phyloP scores from a whole-genome alignment of 1,140 invertebrate genomes.

The Metaphire vulgaris region DNA sequence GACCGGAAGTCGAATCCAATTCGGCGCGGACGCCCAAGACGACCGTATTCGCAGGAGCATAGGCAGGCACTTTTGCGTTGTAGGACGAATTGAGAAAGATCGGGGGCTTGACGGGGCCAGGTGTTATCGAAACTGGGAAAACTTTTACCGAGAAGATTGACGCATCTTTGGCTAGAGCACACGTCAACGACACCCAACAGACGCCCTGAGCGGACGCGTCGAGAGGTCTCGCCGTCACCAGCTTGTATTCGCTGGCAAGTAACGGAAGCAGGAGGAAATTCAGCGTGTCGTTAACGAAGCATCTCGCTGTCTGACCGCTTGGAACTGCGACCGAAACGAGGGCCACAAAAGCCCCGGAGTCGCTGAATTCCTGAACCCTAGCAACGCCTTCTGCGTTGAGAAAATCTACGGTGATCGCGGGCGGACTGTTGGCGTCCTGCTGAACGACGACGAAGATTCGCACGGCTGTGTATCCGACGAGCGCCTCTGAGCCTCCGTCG shows the following conservation, averaged over 20 bases:
- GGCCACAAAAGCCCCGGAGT: background rate
- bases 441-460: slow-evolving; percentile 13
- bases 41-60: slow-evolving; percentile 19
- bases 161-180: background rate
- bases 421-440: slow-evolving; percentile 25
- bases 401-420: slow-evolving; percentile 17
- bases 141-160: background rate
- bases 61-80: slow-evolving; percentile 27
- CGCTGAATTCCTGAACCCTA: background rate
- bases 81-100: slow-evolving; percentile 9
- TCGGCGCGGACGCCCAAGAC: slow-evolving; percentile 29
- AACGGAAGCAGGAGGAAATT: slow-evolving; percentile 1
- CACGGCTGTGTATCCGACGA: slow-evolving; percentile 5
- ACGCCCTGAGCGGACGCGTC: background rate
- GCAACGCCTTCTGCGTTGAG: background rate
- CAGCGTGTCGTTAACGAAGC: background rate
- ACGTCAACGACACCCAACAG: background rate
- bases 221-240: background rate
- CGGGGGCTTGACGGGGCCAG: slow-evolving; percentile 6
- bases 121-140: too few species aligned
- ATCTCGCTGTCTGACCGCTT: background rate
- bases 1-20: slow-evolving; percentile 32
- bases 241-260: slow-evolving; percentile 13
- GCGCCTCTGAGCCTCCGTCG: background rate
- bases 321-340: background rate